Conservation (phyloP, 2,113 vertebrate genomes). For the Maccullochella peelii region DNA sequence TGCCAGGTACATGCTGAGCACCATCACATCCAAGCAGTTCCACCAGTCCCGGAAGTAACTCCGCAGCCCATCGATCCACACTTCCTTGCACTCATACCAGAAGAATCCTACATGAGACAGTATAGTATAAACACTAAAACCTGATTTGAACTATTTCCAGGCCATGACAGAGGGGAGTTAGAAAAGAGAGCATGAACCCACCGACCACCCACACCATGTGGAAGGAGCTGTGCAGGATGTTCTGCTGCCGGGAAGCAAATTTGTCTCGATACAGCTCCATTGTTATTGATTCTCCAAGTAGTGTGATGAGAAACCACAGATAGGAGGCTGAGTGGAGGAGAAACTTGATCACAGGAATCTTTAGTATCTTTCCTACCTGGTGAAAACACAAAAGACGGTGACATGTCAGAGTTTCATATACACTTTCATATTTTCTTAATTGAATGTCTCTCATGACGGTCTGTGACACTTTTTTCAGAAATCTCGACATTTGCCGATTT, state of each 20-base stretch:
- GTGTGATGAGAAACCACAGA: constrained; percentile 92
- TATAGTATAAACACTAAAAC: neutral
- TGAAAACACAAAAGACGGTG: neutral
- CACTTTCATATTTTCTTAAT: neutral
- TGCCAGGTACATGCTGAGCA: constrained; percentile 92
- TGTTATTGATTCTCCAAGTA: constrained; percentile 89
- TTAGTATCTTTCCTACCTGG: constrained; percentile 87
- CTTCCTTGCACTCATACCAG: constrained; percentile 94
- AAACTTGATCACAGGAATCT: constrained; percentile 91
- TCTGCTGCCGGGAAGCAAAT: constrained; percentile 85
- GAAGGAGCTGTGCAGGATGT: constrained; percentile 89
- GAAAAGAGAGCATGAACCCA: constrained; percentile 70
- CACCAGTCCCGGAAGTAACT: constrained; percentile 93
- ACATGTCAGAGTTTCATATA: too few species aligned
- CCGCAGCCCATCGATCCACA: constrained; percentile 91
- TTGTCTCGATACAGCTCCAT: constrained; percentile 87
- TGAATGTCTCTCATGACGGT: neutral
- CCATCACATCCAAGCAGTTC: constrained; percentile 92
- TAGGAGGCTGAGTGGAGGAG: constrained; percentile 91
- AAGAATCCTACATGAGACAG: constrained; percentile 86
- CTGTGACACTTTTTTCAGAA: neutral
- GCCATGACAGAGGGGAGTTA: neutral
- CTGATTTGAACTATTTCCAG: neutral
- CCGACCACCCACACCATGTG: constrained; percentile 95
- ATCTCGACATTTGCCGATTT: neutral